phyloP scores from a whole-genome alignment of 2,888 invertebrate genomes.

The Parelbella ahira region DNA sequence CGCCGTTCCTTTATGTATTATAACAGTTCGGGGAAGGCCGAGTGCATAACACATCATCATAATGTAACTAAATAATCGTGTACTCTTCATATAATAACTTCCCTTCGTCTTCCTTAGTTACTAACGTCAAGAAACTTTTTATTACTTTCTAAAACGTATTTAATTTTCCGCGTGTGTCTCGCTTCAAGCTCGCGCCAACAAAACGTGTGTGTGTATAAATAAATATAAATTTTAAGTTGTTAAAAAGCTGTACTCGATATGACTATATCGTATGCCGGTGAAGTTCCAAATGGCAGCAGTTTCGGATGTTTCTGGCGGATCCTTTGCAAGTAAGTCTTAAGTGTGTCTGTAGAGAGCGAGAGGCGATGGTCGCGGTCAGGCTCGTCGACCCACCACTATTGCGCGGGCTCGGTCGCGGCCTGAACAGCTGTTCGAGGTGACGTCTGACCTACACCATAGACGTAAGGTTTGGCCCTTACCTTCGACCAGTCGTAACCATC shows the following conservation, averaged over 20 bases:
- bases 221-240: conserved; percentile 65
- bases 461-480: not conserved
- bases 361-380: conserved; percentile 35
- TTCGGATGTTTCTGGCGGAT: conserved; percentile 97
- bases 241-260: conserved; percentile 75
- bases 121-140: conserved; percentile 61
- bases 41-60: conserved; percentile 63
- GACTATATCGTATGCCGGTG: conserved; percentile 94
- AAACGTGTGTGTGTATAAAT: conserved; percentile 73
- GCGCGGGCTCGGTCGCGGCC: conserved; percentile 26
- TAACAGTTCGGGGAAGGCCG: conserved; percentile 54
- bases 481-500: no score
- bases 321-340: conserved; percentile 87
- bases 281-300: conserved; percentile 94
- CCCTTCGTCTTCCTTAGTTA: conserved; percentile 60
- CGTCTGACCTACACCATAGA: conserved; percentile 36
- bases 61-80: conserved; percentile 71
- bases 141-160: conserved; percentile 76
- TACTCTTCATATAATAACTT: conserved; percentile 52
- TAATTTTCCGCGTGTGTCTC: conserved; percentile 75
- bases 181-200: conserved; percentile 64
- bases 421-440: conserved; percentile 62
- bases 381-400: conserved; percentile 7
- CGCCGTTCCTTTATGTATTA: conserved; percentile 48
- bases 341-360: conserved; percentile 26